Base-by-base conservation (phyloP, 2,888 invertebrate species). In the Xestoiulus laeticollis region DNA sequence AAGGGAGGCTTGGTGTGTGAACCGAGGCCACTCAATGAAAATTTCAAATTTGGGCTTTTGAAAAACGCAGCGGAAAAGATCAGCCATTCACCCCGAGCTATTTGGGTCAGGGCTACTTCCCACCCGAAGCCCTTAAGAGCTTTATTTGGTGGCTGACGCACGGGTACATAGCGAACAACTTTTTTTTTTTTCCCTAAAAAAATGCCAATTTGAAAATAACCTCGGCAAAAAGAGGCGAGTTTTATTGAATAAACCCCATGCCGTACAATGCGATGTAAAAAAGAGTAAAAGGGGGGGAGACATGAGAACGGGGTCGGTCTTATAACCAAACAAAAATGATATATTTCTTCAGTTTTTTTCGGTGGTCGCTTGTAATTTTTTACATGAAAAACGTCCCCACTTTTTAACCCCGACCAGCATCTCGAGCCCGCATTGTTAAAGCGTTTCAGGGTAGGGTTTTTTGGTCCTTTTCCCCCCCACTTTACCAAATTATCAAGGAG, bases 41-140 rank as follows among this genome's bases (percentile, higher is more conserved):
- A n/a, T 59, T 68, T 68, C 68, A 68, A 68, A 68, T 68, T 12
- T n/a, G 22, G 68, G 68, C 68, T 68, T 68, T 68, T 68, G 68
- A 68, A 68, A 38, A 68, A 22, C 68, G 68, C 68, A 68, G 68
- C 68, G 68, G 68, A 68, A 68, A 84, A 43, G 38, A 84, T 84
- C 86, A 85, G 86, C 86, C 86, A 44, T 85, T 85, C 86, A 85
- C 86, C 86, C 86, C 86, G 86, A 48, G 43, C n/a, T 85, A 85
- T 85, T 85, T 85, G 86, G 86, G 86, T 85, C 86, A 85, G 86
- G 86, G 86, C 86, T 85, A 85, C 68, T 68, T 68, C 68, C 68
- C 68, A 68, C 68, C 68, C 68, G 68, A 22, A 26, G 68, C 68
- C 22, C 68, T 68, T 68, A 53, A 68, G 68, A 68, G 68, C 68